Base-by-base conservation (phyloP, 2,797 vertebrate genomes). In the Cygnus olor region DNA sequence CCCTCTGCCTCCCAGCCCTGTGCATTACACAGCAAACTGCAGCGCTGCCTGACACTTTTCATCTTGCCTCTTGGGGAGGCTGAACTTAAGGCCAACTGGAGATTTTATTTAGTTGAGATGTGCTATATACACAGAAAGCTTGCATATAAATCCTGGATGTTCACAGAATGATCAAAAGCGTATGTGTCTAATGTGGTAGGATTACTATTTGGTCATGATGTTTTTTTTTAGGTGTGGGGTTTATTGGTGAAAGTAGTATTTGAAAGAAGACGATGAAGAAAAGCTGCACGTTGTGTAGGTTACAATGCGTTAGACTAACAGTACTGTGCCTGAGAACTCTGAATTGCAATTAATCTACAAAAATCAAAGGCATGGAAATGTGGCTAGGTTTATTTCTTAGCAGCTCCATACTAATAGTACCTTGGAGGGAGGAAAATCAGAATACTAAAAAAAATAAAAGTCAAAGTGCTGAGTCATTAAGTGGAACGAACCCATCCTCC, bases 51-150 rank as follows among this genome's bases (percentile, higher is more conserved):
- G 72, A 57, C 82, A n/a, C 93, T 89, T 93, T 54, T 80, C 93
- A 76, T 83, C 78, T 72, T 72, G 90, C 81, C 96, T 95, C 89
- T 70, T 85, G 86, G 96, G 96, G 94, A 95, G 95, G 85, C 94
- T 95, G 83, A 96, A 92, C 88, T 58, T 42, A 30, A 77, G 95
- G 94, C 93, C 94, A 94, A 24, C 84, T 69, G 81, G 84, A 93
- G 83, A 54, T 72, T 90, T 93, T 73, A 88, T 81, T 86, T 89
- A 81, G 85, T 87, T 76, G 85, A 80, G 89, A 76, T 72, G 89
- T 68, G 73, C 42, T 19, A 8, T 15, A 11, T 28, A 68, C 85
- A 70, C 53, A 36, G 88, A 80, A 95, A 80, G 90, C 82, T 87
- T 96, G 89, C 61, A 56, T 36, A 18, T 93, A 93, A 97, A 96